Percentiles rank a stretch among this genome's conserved stretches.
phyloP scores from a whole-genome alignment of 2,113 vertebrate species.

The Syngnathus floridae region DNA sequence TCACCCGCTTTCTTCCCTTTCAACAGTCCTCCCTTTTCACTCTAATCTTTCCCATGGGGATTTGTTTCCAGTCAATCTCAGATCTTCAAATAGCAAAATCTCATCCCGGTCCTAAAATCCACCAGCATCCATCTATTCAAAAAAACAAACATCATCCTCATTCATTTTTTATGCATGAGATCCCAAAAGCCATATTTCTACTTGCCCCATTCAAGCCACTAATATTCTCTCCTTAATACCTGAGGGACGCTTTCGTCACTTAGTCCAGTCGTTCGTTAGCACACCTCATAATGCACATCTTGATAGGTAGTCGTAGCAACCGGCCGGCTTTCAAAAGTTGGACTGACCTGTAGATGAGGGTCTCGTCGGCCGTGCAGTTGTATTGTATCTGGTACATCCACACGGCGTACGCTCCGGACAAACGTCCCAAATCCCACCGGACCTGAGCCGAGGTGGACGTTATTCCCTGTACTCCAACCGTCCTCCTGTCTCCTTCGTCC shows the following conservation, averaged over 20 bases:
- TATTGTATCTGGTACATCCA: constrained; percentile 82
- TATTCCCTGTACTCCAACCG: constrained; percentile 77
- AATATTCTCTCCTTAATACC: background rate
- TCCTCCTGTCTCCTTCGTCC: constrained; percentile 45
- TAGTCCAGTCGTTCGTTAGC: background rate
- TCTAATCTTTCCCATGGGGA: constrained; percentile 37
- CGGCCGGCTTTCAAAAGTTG: background rate
- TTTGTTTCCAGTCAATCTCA: constrained; percentile 26
- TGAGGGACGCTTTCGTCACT: background rate
- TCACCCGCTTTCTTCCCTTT: constrained; percentile 14
- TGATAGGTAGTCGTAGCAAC: background rate
- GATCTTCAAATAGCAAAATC: constrained; percentile 16
- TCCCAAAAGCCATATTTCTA: background rate
- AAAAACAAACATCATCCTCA: constrained; percentile 19
- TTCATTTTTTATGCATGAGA: background rate
- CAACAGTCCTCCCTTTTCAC: constrained; percentile 39
- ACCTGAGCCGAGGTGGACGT: constrained; percentile 81
- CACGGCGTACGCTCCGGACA: constrained; percentile 62
- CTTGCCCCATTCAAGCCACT: background rate
- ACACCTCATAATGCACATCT: background rate
- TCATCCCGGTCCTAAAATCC: constrained; percentile 17
- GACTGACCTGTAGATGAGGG: constrained; percentile 76
- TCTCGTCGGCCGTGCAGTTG: constrained; percentile 68
- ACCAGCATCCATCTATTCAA: constrained; percentile 24
- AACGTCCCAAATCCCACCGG: constrained; percentile 75